These are phyloP conservation scores for Cylindroiulus punctatus DNA, from an alignment of 2,888 invertebrate species.

Conservation along the genomic window DNA sequence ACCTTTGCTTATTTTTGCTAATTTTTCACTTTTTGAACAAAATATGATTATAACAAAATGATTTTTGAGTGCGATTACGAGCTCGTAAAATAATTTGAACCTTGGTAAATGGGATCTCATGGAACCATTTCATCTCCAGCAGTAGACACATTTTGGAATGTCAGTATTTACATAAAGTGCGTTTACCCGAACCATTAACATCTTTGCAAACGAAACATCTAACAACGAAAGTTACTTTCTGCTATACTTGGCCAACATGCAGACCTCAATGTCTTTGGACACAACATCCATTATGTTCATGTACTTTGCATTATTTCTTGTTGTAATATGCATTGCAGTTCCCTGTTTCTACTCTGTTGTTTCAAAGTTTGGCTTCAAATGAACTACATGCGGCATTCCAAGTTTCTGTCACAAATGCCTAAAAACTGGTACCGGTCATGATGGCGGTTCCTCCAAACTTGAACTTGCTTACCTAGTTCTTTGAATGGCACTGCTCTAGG, in stretches of 20 bases:
- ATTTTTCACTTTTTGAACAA: background rate
- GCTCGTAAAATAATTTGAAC: too few relatives aligned
- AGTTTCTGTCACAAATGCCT: background rate
- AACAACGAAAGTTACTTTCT: too few relatives aligned
- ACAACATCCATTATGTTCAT: background rate
- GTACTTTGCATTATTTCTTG: background rate
- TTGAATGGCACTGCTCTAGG: background rate
- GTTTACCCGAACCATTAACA: too few relatives aligned
- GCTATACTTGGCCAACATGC: background rate
- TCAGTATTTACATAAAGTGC: too few relatives aligned
- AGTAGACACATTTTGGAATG: too few relatives aligned
- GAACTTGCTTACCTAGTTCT: conserved; percentile 32
- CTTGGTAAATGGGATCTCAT: too few relatives aligned
- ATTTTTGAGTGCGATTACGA: too few relatives aligned
- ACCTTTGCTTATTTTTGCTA: background rate
- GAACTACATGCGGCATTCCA: background rate
- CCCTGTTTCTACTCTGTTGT: too few relatives aligned
- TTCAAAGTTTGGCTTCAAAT: background rate
- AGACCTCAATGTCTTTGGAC: background rate
- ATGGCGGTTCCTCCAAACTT: background rate
- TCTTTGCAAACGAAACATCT: too few relatives aligned
- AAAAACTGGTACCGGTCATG: background rate
- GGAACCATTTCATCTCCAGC: too few relatives aligned
- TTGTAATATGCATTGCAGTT: background rate
- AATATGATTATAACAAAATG: too few relatives aligned